Conservation (phyloP, 2,113 vertebrate genomes). For the Scophthalmus maximus region DNA sequence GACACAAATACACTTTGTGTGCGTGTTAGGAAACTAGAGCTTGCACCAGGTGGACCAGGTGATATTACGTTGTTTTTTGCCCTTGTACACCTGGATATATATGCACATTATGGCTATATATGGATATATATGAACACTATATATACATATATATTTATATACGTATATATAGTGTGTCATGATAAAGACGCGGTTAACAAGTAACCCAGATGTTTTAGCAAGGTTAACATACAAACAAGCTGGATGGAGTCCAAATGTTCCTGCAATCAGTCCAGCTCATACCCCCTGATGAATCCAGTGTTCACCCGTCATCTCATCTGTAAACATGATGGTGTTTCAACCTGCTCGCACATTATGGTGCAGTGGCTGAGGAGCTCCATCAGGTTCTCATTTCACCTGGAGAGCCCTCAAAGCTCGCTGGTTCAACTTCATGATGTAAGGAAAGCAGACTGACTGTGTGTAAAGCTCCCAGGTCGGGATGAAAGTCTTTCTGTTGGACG, state of each 20-base stretch:
- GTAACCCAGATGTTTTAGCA: slow-evolving; percentile 21
- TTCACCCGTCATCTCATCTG: background rate
- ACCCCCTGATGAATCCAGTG: slow-evolving; percentile 1
- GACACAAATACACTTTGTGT: slow-evolving; percentile 15
- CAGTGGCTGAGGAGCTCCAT: background rate
- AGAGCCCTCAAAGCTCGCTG: background rate
- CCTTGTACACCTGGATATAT: slow-evolving; percentile 1
- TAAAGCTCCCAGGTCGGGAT: slow-evolving; percentile 35
- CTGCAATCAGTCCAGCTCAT: slow-evolving; percentile 2
- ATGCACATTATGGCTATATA: too few relatives aligned
- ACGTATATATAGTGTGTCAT: background rate
- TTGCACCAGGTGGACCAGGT: slow-evolving; percentile 1
- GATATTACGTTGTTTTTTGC: background rate
- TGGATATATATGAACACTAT: too few relatives aligned
- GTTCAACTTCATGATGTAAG: slow-evolving; percentile 13
- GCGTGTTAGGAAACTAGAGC: slow-evolving; percentile 5
- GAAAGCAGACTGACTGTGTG: slow-evolving; percentile 2
- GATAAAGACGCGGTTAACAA: slow-evolving; percentile 14
- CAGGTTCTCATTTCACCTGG: slow-evolving; percentile 22
- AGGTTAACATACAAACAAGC: background rate
- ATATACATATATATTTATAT: too few relatives aligned
- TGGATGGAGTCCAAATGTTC: slow-evolving; percentile 47
- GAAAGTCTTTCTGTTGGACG: slow-evolving; percentile 13
- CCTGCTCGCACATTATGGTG: background rate
- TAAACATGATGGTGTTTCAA: slow-evolving; percentile 2